Evolutionary conservation across 2,797 vertebrate species (phyloP).

Genomic region (Hydrophis major): DNA sequence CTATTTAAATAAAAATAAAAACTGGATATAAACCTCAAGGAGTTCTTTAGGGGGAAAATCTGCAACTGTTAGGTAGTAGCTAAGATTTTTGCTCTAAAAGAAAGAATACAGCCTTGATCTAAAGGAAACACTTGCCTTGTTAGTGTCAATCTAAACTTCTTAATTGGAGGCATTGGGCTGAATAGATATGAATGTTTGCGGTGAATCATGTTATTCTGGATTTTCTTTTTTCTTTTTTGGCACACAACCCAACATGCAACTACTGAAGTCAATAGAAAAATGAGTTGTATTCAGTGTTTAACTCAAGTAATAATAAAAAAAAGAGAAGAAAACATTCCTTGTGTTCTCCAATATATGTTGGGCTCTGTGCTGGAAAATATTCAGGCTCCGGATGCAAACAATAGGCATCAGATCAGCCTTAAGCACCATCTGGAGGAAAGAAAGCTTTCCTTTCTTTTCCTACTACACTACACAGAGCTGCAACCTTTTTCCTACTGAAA

Average conservation of each 20-base stretch:
- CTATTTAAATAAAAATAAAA: background rate
- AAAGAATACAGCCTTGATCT: background rate
- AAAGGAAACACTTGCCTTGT: background rate
- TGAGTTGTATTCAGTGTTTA: slow-evolving; percentile 11
- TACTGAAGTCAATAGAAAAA: background rate
- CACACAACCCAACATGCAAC: background rate
- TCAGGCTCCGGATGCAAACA: slow-evolving; percentile 8
- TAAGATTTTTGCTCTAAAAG: background rate
- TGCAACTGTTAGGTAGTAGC: background rate
- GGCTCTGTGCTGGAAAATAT: slow-evolving; percentile 30
- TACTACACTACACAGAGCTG: background rate
- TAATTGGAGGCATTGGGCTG: background rate
- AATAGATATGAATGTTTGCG: background rate
- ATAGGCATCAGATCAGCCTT: background rate
- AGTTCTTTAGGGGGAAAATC: background rate
- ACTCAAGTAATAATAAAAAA: background rate
- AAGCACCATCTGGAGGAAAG: background rate
- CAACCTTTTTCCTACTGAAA: slow-evolving; percentile 26
- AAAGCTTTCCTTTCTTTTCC: background rate
- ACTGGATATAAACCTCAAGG: background rate
- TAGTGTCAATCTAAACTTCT: background rate
- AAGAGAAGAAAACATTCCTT: slow-evolving; percentile 23
- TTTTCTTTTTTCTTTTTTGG: background rate
- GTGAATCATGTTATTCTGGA: background rate
- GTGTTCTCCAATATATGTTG: slow-evolving; percentile 23